Evolutionary conservation across 2,888 invertebrate genomes (phyloP), one percentile per base, ranked within the genome.

Genomic region (Eustalomyia histrio): DNA sequence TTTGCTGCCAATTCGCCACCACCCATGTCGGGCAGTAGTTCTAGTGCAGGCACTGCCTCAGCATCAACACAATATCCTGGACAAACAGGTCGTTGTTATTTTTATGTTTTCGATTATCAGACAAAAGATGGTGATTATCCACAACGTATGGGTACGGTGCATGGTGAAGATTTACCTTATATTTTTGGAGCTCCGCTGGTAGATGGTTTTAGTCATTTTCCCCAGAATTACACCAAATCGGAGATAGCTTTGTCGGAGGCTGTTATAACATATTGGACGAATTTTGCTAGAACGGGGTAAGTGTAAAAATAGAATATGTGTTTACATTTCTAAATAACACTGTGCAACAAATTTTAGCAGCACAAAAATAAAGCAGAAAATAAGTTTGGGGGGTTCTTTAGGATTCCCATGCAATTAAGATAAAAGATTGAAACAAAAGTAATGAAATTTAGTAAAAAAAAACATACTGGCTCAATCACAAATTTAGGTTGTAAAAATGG

Each of bases 71-170:
- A 82, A 0, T 85, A 87, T 14, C 84, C 85, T 1, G 86, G 85
- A 29, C 87, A 86, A 39, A 91, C 92, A n/a, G 94, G 94, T n/a
- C 95, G 94, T 84, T 95, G 96, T 0, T 97, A 94, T 89, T 97
- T 97, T 90, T 97, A 97, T 89, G 96, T 97, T 6, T 97, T 97
- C 87, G 96, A 96, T 88, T 97, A 98, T 90, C 97, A 97, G 89
- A 96, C 96, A 16, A 96, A 95, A 87, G 95, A 97, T 84, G 96
- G 97, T 10, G 95, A 95, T 88, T 97, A 96, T 91, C 96, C 97
- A 8, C 96, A 97, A 95, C 93, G 96, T 83, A 96, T 97, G 94
- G 97, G 97, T 17, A 96, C 97, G 0, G 96, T 97, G 3, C 97
- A 97, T 87, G 97, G 97, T 0, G 97, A 97, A 90, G 97, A 97